phyloP scores from a whole-genome alignment of 2,797 vertebrate genomes.

The Tolypeutes matacus region DNA sequence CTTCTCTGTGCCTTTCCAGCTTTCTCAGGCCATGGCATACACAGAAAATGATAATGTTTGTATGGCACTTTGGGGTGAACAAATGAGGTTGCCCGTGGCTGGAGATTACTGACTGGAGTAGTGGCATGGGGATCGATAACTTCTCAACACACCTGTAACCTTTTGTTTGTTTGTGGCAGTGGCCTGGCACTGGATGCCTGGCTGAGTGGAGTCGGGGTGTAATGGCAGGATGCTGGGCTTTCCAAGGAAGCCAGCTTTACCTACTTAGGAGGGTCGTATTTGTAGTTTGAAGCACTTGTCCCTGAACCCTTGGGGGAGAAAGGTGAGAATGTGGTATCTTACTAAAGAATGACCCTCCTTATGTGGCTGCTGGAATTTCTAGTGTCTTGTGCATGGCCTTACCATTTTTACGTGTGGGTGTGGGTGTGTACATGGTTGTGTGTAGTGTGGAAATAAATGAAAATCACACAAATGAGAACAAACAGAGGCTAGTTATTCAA shows the following conservation, averaged over 20 bases:
- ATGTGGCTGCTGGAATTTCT: neutral
- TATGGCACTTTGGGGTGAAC: neutral
- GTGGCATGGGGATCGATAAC: neutral
- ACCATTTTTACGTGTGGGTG: neutral
- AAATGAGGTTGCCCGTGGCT: neutral
- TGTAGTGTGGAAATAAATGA: constrained; percentile 46
- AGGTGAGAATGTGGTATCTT: neutral
- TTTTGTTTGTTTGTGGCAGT: constrained; percentile 7
- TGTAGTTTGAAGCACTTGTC: neutral
- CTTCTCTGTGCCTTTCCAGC: neutral
- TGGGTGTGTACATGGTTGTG: neutral
- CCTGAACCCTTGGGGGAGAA: neutral
- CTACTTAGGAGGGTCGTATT: neutral
- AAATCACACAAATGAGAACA: constrained; percentile 1
- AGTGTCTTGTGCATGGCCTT: neutral
- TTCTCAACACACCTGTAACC: neutral
- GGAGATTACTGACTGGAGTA: neutral
- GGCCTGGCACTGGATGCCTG: neutral
- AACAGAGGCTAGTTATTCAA: constrained; percentile 48
- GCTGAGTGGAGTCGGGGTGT: neutral
- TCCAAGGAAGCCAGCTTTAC: neutral
- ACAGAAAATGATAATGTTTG: constrained; percentile 5
- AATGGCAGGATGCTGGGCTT: neutral
- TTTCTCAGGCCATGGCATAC: neutral
- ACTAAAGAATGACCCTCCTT: neutral